These are phyloP conservation scores for Autographa gamma DNA, from an alignment of 2,888 invertebrate species.

Conservation along the genomic window DNA sequence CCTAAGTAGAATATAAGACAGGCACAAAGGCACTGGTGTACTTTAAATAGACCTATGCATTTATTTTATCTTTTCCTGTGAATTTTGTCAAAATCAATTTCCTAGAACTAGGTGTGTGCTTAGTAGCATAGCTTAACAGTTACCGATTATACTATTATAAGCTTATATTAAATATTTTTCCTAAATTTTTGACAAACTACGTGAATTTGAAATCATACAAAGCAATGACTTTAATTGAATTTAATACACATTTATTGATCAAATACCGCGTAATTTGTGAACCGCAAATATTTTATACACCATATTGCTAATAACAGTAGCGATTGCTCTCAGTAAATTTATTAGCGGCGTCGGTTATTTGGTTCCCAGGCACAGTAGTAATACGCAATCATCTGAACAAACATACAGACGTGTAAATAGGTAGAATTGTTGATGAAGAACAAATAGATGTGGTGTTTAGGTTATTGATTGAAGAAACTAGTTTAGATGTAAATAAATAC, in stretches of 20 bases:
- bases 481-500: not conserved
- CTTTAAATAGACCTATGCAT: too few species aligned
- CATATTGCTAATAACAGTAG: conserved; percentile 62
- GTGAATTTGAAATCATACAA: too few species aligned
- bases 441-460: not conserved
- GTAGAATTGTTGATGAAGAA: conserved; percentile 16
- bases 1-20: too few species aligned
- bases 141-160: too few species aligned
- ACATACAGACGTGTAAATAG: conserved; percentile 42
- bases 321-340: conserved; percentile 78
- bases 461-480: not conserved
- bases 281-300: conserved; percentile 48
- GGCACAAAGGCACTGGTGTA: too few species aligned
- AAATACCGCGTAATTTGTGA: conserved; percentile 36
- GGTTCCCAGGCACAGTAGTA: conserved; percentile 63
- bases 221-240: not conserved
- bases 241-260: conserved; percentile 15
- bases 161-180: too few species aligned
- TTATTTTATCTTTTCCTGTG: too few species aligned
- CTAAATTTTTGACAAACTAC: too few species aligned
- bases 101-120: too few species aligned
- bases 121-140: too few species aligned
- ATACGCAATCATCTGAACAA: conserved; percentile 39
- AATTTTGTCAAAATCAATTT: too few species aligned
- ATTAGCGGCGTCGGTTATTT: conserved; percentile 60